Evolutionary conservation across 2,113 vertebrate genomes (phyloP), one percentile per base, ranked within the genome.

Genomic region (Leiothrix lutea): DNA sequence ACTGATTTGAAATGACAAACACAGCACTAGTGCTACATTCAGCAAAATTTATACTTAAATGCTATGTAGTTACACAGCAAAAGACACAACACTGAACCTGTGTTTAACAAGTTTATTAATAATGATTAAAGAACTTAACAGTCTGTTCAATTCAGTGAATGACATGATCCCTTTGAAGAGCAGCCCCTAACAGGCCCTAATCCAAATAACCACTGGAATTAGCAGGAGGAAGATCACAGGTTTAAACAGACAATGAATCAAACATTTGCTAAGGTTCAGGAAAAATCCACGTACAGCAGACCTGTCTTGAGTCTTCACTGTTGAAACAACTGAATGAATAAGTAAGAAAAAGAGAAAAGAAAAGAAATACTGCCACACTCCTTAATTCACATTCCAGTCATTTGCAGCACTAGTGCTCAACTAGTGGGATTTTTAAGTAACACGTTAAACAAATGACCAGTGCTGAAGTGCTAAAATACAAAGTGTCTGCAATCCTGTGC

Each of bases 131-230:
- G 94, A 91, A 31, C n/a, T 84, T 87, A 95, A 80, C 36, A 80
- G 79, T 85, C 91, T 88, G 6, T 31, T 70, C 18, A 61, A 16
- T 80, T 73, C 60, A 93, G 90, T 86, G 95, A 86, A 60, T 93
- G 67, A 81, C 77, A 92, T 95, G 90, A 95, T 80, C 69, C 36
- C 65, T 94, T 64, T 88, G 62, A 93, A 79, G 72, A 86, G 82
- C 64, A 95, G 80, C 78, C 80, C 53, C 86, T 48, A 89, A 90
- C 0, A 90, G 85, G 40, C 51, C 40, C 64, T 40, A 64, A 88
- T 69, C 75, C 86, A 88, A 78, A 83, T 20, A 79, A 57, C 47
- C 56, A 35, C 21, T 66, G 85, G 69, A 82, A 93, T 91, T 53
- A 94, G 80, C 11, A 72, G 77, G n/a, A 84, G 15, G n/a, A 72